Evolutionary conservation across 30 jellyfish, hydroid and myxozoan species (phyloP).

Genomic region (Cassiopea xamachana): DNA sequence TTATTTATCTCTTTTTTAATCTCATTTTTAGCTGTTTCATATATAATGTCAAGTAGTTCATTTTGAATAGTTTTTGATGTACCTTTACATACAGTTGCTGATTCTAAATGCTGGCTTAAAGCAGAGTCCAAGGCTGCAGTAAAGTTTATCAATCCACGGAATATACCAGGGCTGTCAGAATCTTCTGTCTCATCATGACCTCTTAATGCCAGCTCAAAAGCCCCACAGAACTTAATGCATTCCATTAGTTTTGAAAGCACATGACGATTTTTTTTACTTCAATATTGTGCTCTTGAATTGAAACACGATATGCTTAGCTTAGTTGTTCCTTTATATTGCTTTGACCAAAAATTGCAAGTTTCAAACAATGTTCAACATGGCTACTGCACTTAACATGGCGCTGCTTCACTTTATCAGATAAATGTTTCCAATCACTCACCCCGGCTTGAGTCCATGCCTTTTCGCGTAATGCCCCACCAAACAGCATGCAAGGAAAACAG

Average conservation of each 20-base stretch:
- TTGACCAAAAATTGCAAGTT: slow-evolving; percentile 55
- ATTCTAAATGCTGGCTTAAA: slow-evolving; percentile 22
- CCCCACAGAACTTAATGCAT: slow-evolving; percentile 61
- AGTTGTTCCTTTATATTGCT: slow-evolving; percentile 31
- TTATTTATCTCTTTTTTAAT: slow-evolving; percentile 37
- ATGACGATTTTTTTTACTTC: too few species aligned
- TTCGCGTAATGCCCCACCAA: slow-evolving; percentile 37
- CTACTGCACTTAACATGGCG: slow-evolving; percentile 24
- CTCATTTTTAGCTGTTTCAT: neutral
- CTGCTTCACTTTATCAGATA: slow-evolving; percentile 56
- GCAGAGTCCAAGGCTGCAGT: slow-evolving; percentile 61
- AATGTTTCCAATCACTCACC: slow-evolving; percentile 53
- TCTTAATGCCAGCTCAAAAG: slow-evolving; percentile 64
- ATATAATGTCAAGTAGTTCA: slow-evolving; percentile 64
- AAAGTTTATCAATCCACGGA: slow-evolving; percentile 47
- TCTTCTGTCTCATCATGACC: slow-evolving; percentile 67
- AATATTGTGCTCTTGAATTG: slow-evolving; percentile 53
- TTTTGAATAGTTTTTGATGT: slow-evolving; percentile 64
- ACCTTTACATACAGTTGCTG: slow-evolving; percentile 56
- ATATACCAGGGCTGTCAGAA: slow-evolving; percentile 70
- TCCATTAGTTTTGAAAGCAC: slow-evolving; percentile 59
- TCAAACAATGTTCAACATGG: slow-evolving; percentile 51
- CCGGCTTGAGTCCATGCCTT: slow-evolving; percentile 58
- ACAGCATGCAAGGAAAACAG: slow-evolving; percentile 55
- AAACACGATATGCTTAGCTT: slow-evolving; percentile 38